Conservation (phyloP, 2,888 invertebrate species). For the Polymixis lichenea region DNA sequence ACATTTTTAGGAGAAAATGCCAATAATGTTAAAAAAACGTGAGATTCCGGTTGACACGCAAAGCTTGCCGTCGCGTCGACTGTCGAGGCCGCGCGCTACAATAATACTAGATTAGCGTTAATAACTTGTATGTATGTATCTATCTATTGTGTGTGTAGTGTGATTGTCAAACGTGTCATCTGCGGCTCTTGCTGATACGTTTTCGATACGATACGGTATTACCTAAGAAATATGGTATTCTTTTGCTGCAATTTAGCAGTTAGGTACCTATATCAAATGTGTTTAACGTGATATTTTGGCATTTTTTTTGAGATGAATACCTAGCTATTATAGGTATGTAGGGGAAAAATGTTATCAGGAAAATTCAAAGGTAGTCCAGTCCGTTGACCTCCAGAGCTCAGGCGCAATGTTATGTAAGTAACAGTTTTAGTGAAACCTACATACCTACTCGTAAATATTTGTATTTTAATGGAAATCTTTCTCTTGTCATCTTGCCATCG, state of each 20-base stretch:
- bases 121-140: background rate
- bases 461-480: slow-evolving; percentile 2
- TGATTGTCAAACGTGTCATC: slow-evolving; percentile 28
- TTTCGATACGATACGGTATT: slow-evolving; percentile 10
- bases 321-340: background rate
- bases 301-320: background rate
- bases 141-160: background rate
- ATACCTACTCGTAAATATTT: slow-evolving; percentile 15
- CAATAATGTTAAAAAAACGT: background rate
- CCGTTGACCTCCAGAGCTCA: slow-evolving; percentile 6
- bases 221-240: background rate
- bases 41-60: slow-evolving; percentile 11
- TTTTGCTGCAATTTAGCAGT: background rate
- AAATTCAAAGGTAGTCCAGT: background rate
- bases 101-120: slow-evolving; percentile 21
- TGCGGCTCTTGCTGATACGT: slow-evolving; percentile 7
- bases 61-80: slow-evolving; percentile 7
- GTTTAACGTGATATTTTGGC: background rate
- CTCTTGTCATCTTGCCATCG: background rate
- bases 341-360: background rate
- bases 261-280: background rate
- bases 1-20: slow-evolving; percentile 26
- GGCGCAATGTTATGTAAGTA: slow-evolving; percentile 15
- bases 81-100: slow-evolving; percentile 21
- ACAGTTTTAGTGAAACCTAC: background rate